Conservation (phyloP, 2,797 vertebrate species). For the Sylvia borin region DNA sequence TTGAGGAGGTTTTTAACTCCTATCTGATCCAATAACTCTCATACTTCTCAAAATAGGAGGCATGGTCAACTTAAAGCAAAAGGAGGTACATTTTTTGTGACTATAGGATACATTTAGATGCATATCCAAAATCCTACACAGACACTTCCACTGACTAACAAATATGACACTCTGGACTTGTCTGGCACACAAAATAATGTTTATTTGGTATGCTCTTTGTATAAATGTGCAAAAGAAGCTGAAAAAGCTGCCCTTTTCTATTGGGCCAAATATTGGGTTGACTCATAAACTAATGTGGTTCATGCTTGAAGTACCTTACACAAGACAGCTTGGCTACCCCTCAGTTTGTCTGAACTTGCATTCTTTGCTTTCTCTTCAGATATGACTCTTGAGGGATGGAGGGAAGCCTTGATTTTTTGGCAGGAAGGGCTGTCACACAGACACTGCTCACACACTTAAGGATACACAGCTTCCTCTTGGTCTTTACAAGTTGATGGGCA, state of each 20-base stretch:
- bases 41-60: not conserved
- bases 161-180: not conserved
- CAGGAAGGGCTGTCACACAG: not conserved
- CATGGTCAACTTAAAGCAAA: not conserved
- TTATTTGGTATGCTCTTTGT: not conserved
- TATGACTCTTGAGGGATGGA: fast-evolving
- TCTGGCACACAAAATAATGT: not conserved
- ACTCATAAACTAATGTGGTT: not conserved
- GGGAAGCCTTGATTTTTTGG: not conserved
- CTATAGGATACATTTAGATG: not conserved
- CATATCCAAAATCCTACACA: not conserved
- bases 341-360: not conserved
- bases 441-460: not conserved
- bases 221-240: not conserved
- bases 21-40: not conserved
- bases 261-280: not conserved
- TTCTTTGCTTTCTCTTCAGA: not conserved
- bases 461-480: not conserved
- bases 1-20: not conserved
- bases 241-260: not conserved
- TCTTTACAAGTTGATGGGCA: not conserved
- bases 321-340: not conserved
- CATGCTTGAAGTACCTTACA: not conserved
- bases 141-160: not conserved
- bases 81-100: not conserved